These are phyloP conservation scores for Corythucha ciliata DNA, from an alignment of 2,888 invertebrate genomes.

Conservation along the genomic window DNA sequence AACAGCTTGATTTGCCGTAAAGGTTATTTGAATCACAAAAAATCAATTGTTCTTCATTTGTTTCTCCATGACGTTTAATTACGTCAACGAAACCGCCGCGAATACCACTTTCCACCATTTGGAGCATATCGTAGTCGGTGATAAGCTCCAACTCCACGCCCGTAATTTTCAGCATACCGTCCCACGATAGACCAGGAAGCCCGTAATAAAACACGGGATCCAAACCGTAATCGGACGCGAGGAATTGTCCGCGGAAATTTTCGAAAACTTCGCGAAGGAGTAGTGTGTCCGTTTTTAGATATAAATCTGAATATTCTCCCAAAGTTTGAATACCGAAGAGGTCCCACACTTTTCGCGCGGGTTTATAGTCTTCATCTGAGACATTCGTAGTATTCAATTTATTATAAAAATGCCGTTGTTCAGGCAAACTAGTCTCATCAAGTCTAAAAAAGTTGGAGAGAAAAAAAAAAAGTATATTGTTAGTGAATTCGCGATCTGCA, in stretches of 20 bases:
- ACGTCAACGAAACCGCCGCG: conserved; percentile 20
- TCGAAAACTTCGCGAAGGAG: conserved; percentile 28
- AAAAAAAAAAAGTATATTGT: no score
- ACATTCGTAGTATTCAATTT: conserved; percentile 32
- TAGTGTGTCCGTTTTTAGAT: conserved; percentile 23
- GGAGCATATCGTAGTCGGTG: conserved; percentile 25
- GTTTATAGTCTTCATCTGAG: conserved; percentile 36
- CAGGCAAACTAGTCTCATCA: conserved; percentile 29
- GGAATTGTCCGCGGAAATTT: conserved; percentile 21
- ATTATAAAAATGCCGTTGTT: conserved; percentile 34
- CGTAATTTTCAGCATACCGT: conserved; percentile 19
- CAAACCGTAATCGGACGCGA: conserved; percentile 3
- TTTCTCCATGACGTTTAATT: conserved; percentile 7
- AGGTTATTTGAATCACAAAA: no score
- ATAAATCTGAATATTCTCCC: conserved; percentile 37
- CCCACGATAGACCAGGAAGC: conserved; percentile 15
- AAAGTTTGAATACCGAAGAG: conserved; percentile 37
- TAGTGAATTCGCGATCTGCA: no score
- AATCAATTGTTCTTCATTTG: conserved; percentile 8
- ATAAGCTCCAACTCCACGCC: conserved; percentile 25
- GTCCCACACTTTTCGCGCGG: conserved; percentile 39
- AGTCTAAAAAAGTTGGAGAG: no score
- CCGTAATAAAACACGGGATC: conserved; percentile 25
- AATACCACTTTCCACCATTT: conserved; percentile 28
- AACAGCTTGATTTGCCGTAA: no score